phyloP scores from a whole-genome alignment of 2,888 invertebrate species.

The Sphaerolaimus hirsutus region DNA sequence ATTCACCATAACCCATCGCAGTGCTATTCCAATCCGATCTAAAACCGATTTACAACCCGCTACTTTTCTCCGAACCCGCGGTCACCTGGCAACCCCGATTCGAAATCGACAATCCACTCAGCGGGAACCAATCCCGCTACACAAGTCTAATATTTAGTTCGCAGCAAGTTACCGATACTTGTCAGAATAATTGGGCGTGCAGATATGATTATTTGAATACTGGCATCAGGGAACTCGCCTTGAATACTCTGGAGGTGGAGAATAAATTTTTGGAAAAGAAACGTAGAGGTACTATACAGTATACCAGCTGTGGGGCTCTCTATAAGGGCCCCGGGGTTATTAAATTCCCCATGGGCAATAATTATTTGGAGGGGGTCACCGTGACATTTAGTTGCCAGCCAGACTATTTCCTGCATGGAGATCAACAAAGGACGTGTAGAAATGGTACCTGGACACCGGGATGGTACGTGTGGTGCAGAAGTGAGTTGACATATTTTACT shows the following conservation, averaged over 20 bases:
- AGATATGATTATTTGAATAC: conserved; percentile 14
- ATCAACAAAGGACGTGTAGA: conserved; percentile 11
- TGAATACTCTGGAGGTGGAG: conserved; percentile 11
- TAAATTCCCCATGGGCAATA: conserved; percentile 15
- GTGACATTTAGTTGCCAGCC: conserved; percentile 16
- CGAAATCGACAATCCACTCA: conserved; percentile 10
- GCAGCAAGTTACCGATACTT: conserved; percentile 10
- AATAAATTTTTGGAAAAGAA: conserved; percentile 3
- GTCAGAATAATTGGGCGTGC: conserved; percentile 9
- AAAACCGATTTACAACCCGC: conserved; percentile 6
- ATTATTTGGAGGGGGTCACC: conserved; percentile 14
- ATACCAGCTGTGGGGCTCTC: conserved; percentile 12
- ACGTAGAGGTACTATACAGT: background rate
- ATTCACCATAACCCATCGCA: conserved; percentile 11
- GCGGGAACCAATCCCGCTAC: conserved; percentile 6
- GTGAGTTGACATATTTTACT: conserved; percentile 7
- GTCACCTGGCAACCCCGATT: conserved; percentile 9
- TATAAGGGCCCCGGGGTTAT: conserved; percentile 12
- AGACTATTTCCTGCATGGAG: conserved; percentile 15
- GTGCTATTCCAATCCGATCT: conserved; percentile 5
- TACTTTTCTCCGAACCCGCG: conserved; percentile 8
- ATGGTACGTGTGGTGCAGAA: conserved; percentile 16
- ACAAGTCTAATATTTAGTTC: conserved; percentile 9
- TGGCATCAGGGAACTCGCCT: conserved; percentile 12
- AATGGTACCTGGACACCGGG: conserved; percentile 17